Percentiles rank a stretch among this genome's conserved stretches.
These are phyloP conservation scores for Leucoraja erinaceus DNA, from an alignment of 2,113 vertebrate species.

Conservation along the genomic window DNA sequence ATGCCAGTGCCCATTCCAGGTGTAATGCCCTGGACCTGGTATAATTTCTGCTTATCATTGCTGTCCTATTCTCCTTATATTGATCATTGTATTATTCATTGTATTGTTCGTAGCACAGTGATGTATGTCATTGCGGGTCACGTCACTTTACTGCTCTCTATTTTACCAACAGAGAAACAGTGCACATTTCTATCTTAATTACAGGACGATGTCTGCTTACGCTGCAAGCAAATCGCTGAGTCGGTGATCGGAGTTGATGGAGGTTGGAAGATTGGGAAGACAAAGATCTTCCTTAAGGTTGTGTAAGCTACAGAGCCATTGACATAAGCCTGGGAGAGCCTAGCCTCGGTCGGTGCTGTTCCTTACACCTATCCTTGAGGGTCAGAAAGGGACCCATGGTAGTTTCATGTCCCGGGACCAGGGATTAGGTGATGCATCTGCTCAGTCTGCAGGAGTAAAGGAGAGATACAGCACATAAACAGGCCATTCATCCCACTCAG, in stretches of 20 bases:
- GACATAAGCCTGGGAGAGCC: no score
- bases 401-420: neutral
- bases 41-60: no score
- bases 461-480: no score
- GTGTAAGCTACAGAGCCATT: neutral
- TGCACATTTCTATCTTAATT: neutral
- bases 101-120: neutral
- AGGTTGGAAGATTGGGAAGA: slow-evolving; percentile 88
- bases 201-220: slow-evolving; percentile 57
- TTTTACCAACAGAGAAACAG: neutral
- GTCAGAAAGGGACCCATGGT: neutral
- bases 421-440: neutral
- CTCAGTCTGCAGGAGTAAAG: no score
- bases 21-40: no score
- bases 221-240: slow-evolving; percentile 66
- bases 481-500: no score
- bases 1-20: no score
- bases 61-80: neutral
- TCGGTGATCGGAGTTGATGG: slow-evolving; percentile 56
- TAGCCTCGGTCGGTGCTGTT: neutral
- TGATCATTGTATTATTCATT: no score
- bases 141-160: no score
- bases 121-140: neutral
- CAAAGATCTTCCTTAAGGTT: slow-evolving; percentile 93
- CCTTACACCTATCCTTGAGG: neutral